These are phyloP conservation scores for Psophia crepitans DNA, from an alignment of 2,113 vertebrate genomes.

Conservation along the genomic window DNA sequence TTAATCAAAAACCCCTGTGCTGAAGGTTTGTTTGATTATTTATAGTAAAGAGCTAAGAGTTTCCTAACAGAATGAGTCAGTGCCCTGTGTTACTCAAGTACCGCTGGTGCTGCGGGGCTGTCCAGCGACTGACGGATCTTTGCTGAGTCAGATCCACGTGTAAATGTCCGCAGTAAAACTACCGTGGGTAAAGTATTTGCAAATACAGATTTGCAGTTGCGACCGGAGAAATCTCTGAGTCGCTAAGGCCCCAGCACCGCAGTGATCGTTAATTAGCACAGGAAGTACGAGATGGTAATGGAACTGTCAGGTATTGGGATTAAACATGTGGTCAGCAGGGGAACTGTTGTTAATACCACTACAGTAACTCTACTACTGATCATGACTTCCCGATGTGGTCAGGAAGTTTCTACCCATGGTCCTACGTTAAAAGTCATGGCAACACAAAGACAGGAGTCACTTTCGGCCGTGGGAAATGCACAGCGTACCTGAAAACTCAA, in stretches of 20 bases:
- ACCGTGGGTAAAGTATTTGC: accelerated
- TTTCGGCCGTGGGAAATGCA: not conserved
- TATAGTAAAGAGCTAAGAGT: not conserved
- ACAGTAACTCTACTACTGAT: not conserved
- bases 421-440: not conserved
- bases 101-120: not conserved
- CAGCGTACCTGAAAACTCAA: not conserved
- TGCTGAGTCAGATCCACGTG: not conserved
- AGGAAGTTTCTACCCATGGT: not conserved
- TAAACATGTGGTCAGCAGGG: not conserved
- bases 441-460: not conserved
- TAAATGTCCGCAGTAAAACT: not conserved
- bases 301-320: not conserved
- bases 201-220: not conserved
- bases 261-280: not conserved
- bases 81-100: accelerated
- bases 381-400: not conserved
- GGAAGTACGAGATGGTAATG: not conserved
- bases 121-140: not conserved
- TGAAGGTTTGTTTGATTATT: conserved; percentile 62
- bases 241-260: not conserved
- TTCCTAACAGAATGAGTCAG: not conserved
- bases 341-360: not conserved
- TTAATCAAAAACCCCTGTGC: conserved; percentile 75
- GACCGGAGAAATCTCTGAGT: not conserved